Evolutionary conservation across 2,888 invertebrate genomes (phyloP).

Genomic region (Alviniconcha strummeri): DNA sequence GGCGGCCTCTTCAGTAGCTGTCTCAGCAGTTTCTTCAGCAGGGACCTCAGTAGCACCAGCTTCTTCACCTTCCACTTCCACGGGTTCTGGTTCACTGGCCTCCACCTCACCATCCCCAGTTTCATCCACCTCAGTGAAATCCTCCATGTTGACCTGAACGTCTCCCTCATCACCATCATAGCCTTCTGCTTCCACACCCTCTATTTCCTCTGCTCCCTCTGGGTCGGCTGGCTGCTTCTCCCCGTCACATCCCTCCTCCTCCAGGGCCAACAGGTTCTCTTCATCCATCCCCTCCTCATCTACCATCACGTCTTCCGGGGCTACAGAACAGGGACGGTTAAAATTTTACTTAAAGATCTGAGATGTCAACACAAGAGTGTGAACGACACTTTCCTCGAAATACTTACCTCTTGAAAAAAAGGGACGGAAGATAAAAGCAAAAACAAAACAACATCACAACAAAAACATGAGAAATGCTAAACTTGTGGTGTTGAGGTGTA

Average conservation of each 20-base stretch:
- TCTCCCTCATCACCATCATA: slow-evolving; percentile 14
- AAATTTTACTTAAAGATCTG: background rate
- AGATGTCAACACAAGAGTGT: slow-evolving; percentile 18
- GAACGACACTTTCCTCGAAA: slow-evolving; percentile 14
- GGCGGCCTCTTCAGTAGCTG: background rate
- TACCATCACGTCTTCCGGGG: slow-evolving; percentile 9
- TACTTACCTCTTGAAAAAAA: slow-evolving; percentile 25
- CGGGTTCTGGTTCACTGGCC: slow-evolving; percentile 2
- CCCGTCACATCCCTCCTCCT: slow-evolving; percentile 16
- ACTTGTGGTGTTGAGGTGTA: too few relatives aligned
- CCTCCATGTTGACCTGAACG: slow-evolving; percentile 12
- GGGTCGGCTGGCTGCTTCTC: background rate
- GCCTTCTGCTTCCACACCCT: background rate
- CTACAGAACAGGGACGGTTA: slow-evolving; percentile 34
- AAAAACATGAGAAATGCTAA: too few relatives aligned
- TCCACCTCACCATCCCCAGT: background rate
- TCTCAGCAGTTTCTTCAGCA: background rate
- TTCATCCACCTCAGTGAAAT: background rate
- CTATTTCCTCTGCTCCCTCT: background rate
- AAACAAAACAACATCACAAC: too few relatives aligned
- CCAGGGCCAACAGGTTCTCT: slow-evolving; percentile 17
- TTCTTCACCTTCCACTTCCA: slow-evolving; percentile 13
- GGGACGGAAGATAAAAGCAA: too few relatives aligned
- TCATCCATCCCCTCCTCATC: slow-evolving; percentile 30
- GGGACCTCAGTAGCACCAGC: background rate